Percentiles rank a stretch among this genome's conserved stretches.
These are phyloP conservation scores for Macropus fuliginosus DNA, from an alignment of 2,797 vertebrate genomes.

Conservation along the genomic window DNA sequence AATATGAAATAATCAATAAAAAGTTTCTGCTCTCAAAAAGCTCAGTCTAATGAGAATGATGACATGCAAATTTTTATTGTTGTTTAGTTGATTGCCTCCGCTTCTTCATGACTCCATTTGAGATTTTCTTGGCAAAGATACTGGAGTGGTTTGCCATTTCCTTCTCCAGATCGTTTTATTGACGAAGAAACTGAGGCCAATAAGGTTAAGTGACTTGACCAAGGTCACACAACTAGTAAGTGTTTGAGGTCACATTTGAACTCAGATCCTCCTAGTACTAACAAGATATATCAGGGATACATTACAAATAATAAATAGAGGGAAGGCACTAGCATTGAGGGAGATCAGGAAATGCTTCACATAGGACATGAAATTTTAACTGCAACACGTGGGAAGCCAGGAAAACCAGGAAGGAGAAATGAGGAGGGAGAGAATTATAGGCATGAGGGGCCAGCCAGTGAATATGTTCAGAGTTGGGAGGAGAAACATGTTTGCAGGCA, in stretches of 20 bases:
- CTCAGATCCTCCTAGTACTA: neutral
- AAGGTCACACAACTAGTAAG: neutral
- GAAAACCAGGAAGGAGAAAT: neutral
- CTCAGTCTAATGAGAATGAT: neutral
- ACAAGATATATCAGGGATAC: neutral
- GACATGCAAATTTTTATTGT: neutral
- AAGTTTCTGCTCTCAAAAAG: neutral
- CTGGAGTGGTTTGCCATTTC: neutral
- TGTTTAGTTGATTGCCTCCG: neutral
- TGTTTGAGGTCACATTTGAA: slow-evolving; percentile 11
- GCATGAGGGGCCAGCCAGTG: neutral
- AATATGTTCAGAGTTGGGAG: neutral
- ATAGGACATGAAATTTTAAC: neutral
- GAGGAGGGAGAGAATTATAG: neutral
- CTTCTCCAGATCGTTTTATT: neutral
- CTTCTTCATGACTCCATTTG: neutral
- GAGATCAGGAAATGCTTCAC: neutral
- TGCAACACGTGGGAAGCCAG: neutral
- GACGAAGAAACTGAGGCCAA: neutral
- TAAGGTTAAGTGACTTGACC: neutral
- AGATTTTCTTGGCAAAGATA: neutral
- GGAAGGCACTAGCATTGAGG: neutral
- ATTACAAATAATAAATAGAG: neutral
- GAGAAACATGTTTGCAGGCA: neutral
- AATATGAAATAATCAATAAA: neutral